Percentiles rank a stretch among this genome's conserved stretches.
phyloP scores from a whole-genome alignment of 2,888 invertebrate genomes.

The Drosophila niveifrons region DNA sequence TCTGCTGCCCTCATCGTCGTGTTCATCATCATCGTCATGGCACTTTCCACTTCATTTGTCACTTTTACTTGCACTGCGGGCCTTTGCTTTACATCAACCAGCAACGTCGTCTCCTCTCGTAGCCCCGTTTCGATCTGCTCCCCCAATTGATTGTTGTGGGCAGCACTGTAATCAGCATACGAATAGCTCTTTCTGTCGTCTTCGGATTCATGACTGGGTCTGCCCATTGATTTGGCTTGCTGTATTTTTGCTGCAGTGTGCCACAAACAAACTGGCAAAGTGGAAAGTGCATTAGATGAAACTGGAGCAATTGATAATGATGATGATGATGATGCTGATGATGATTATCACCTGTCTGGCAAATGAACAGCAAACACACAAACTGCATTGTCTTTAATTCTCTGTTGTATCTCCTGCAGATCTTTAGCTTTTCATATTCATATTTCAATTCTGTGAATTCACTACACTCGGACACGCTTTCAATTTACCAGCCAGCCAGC shows the following conservation, averaged over 20 bases:
- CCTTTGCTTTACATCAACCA: slow-evolving; percentile 32
- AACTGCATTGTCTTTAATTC: slow-evolving; percentile 33
- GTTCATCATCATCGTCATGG: slow-evolving; percentile 40
- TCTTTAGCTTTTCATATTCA: slow-evolving; percentile 6
- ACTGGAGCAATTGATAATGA: slow-evolving; percentile 58
- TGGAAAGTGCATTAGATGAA: slow-evolving; percentile 71
- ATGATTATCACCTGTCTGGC: slow-evolving; percentile 68
- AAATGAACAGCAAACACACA: slow-evolving; percentile 52
- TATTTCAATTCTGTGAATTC: slow-evolving; percentile 6
- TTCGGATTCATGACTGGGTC: slow-evolving; percentile 17
- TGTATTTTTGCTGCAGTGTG: slow-evolving; percentile 69
- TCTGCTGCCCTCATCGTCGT: slow-evolving; percentile 27
- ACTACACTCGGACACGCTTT: background rate
- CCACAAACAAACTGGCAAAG: slow-evolving; percentile 75
- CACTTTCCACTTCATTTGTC: slow-evolving; percentile 82
- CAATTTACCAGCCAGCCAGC: slow-evolving; percentile 5
- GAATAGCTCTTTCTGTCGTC: slow-evolving; percentile 23
- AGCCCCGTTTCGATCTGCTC: slow-evolving; percentile 19
- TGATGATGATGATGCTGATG: slow-evolving; percentile 29
- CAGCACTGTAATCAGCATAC: slow-evolving; percentile 64
- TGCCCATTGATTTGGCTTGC: slow-evolving; percentile 32
- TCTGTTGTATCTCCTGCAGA: too few species aligned
- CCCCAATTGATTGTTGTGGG: slow-evolving; percentile 71
- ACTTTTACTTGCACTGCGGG: slow-evolving; percentile 81
- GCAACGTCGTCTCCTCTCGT: slow-evolving; percentile 1